phyloP scores from a whole-genome alignment of 2,888 invertebrate species.

The Dicyrtoma fusca region DNA sequence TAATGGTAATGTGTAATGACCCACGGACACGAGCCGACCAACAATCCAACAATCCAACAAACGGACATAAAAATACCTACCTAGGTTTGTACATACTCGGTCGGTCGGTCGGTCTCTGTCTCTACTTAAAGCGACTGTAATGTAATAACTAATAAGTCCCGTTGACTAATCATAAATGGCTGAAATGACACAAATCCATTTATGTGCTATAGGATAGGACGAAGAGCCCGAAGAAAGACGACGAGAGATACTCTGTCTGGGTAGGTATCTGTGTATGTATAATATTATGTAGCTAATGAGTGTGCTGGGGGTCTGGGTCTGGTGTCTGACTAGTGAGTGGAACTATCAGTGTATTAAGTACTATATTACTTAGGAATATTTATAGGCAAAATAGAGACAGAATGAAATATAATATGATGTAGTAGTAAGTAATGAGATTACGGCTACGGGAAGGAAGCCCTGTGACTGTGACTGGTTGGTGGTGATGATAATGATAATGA shows the following conservation, averaged over 20 bases:
- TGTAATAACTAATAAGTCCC: slow-evolving; percentile 17
- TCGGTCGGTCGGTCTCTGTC: background rate
- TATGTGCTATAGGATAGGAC: background rate
- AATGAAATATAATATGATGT: background rate
- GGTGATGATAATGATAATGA: background rate
- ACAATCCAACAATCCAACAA: no score
- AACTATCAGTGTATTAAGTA: background rate
- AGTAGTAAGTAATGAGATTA: slow-evolving; percentile 11
- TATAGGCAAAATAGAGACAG: background rate
- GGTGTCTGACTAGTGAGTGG: no score
- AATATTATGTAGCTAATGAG: background rate
- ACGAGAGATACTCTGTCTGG: no score
- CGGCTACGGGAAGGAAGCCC: background rate
- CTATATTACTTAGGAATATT: background rate
- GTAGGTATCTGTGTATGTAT: background rate
- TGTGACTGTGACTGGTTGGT: background rate
- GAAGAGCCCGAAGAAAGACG: background rate
- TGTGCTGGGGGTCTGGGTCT: background rate
- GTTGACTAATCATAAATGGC: slow-evolving; percentile 30
- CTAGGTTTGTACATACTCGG: no score
- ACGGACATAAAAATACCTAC: no score
- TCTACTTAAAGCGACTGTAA: no score
- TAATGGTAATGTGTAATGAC: no score
- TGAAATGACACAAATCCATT: slow-evolving; percentile 32
- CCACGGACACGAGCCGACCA: no score